Evolutionary conservation across 2,797 vertebrate species (phyloP).

Genomic region (Peromyscus aztecus): DNA sequence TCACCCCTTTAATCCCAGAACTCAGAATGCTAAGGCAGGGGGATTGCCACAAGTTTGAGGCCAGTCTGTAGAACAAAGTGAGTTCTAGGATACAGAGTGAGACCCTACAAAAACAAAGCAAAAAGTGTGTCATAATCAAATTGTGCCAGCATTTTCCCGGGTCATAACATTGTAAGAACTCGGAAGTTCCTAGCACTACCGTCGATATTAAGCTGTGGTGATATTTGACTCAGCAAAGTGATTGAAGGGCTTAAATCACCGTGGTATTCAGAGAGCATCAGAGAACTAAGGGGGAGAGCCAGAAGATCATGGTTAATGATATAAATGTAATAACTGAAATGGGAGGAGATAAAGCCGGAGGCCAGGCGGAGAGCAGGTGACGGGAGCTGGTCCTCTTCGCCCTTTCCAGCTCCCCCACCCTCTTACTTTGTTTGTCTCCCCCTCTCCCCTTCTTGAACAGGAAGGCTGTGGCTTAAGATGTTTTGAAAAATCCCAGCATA

Average conservation of each 20-base stretch:
- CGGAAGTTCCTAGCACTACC: not conserved
- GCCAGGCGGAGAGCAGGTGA: not conserved
- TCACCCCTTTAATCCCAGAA: not conserved
- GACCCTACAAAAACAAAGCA: not conserved
- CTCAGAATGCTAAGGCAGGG: not conserved
- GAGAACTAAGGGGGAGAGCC: not conserved
- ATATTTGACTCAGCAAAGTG: not conserved
- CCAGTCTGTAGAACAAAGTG: not conserved
- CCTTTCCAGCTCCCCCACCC: not conserved
- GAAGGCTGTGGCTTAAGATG: not conserved
- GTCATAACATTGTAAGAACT: not conserved
- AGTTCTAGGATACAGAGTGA: not conserved
- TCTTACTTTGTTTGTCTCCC: not conserved
- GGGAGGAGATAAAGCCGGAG: not conserved
- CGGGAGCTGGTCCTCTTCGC: not conserved
- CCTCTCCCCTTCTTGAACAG: not conserved
- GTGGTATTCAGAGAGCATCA: not conserved
- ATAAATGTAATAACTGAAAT: not conserved
- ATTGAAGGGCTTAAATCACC: not conserved
- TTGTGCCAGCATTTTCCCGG: no score
- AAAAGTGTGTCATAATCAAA: no score
- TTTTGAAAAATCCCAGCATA: not conserved
- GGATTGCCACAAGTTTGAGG: not conserved
- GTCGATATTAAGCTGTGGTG: not conserved
- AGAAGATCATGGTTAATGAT: no score